Conservation (phyloP, 2,113 vertebrate genomes). For the Aythya baeri region DNA sequence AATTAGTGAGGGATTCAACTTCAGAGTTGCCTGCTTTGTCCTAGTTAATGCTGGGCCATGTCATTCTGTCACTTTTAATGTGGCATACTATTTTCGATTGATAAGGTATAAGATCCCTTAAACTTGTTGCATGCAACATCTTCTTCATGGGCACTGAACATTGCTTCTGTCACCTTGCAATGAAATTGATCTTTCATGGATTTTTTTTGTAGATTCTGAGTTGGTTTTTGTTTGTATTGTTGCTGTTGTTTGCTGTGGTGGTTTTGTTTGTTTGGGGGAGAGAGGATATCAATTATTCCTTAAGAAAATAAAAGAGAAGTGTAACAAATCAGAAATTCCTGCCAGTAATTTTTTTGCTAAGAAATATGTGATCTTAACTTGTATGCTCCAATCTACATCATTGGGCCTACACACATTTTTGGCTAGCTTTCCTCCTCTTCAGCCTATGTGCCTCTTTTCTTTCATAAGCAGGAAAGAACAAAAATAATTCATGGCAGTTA, state of each 20-base stretch:
- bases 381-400: neutral
- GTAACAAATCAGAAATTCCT: neutral
- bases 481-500: conserved; percentile 13
- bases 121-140: neutral
- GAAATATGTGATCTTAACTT: neutral
- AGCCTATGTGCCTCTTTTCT: neutral
- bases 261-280: neutral
- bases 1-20: neutral
- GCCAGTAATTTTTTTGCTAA: neutral
- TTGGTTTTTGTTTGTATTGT: neutral
- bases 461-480: neutral
- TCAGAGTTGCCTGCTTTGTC: neutral
- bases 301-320: neutral
- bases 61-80: neutral
- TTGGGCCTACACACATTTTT: neutral
- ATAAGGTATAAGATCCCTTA: neutral
- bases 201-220: neutral
- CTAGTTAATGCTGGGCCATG: neutral
- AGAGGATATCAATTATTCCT: neutral
- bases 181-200: neutral
- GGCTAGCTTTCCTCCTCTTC: neutral
- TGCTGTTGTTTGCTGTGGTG: no score
- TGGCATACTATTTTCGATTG: neutral
- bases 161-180: neutral
- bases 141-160: neutral